These are phyloP conservation scores for Gymnocephalus cernua DNA, from an alignment of 2,113 vertebrate genomes.

Conservation along the genomic window DNA sequence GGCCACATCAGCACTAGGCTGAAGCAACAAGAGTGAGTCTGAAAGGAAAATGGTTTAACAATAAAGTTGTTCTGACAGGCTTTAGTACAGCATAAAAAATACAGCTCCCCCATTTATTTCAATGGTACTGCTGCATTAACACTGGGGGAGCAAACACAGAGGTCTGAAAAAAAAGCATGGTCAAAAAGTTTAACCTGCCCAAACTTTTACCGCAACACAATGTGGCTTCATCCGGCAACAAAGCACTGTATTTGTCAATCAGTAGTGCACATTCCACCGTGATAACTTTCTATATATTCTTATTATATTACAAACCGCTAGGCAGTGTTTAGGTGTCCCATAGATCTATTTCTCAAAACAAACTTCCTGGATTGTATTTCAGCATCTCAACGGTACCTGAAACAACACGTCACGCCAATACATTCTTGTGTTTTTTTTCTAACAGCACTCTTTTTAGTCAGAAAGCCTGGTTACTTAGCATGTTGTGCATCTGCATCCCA, in stretches of 20 bases:
- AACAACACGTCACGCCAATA: conserved; percentile 5
- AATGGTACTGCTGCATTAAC: conserved; percentile 1
- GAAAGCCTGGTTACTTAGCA: neutral
- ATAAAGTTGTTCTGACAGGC: conserved; percentile 30
- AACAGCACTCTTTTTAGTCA: neutral
- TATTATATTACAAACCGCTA: neutral
- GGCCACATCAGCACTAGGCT: conserved; percentile 68
- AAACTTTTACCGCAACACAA: neutral
- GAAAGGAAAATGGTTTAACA: conserved; percentile 22
- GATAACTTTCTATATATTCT: neutral
- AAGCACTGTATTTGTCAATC: neutral
- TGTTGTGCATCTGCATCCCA: conserved; percentile 1
- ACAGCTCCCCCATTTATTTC: neutral
- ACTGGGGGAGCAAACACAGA: conserved; percentile 5
- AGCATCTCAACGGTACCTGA: neutral
- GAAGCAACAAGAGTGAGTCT: conserved; percentile 86
- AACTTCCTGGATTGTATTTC: conserved; percentile 10
- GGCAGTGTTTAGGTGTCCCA: neutral
- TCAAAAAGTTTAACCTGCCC: neutral
- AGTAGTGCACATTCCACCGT: neutral
- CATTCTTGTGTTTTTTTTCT: neutral
- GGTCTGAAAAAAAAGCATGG: neutral
- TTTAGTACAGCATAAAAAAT: neutral
- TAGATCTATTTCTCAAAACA: neutral
- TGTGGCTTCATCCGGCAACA: neutral